A percentile compares a stretch with the other conserved stretches of the same genome.
Conservation (phyloP, 2,113 vertebrate genomes). For the Tragelaphus imberbis region DNA sequence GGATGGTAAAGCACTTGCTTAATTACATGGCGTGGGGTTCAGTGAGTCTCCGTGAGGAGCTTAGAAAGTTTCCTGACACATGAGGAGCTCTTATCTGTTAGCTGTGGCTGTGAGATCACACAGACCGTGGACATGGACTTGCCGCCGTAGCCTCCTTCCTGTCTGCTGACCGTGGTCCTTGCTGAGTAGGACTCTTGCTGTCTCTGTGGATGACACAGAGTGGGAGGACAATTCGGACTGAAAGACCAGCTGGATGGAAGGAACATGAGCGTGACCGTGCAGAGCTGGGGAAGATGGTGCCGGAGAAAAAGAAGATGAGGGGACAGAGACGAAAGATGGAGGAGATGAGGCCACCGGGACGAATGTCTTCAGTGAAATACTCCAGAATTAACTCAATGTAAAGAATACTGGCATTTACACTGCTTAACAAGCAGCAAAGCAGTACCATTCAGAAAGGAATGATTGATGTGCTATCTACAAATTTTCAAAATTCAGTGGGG, state of each 20-base stretch:
- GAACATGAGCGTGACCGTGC: fast-evolving
- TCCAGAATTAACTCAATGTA: fast-evolving
- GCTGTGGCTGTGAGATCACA: fast-evolving
- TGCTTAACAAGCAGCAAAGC: neutral
- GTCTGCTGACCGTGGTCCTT: fast-evolving
- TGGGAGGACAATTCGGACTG: fast-evolving
- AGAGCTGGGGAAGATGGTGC: fast-evolving
- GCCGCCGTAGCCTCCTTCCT: fast-evolving
- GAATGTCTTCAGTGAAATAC: fast-evolving
- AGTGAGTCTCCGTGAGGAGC: fast-evolving
- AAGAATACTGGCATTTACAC: fast-evolving
- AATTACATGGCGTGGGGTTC: fast-evolving
- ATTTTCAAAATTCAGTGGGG: too few relatives aligned
- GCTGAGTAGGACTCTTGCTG: fast-evolving
- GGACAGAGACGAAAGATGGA: fast-evolving
- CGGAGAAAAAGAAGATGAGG: fast-evolving
- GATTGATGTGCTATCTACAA: fast-evolving
- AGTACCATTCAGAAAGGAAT: too few relatives aligned
- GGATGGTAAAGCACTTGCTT: fast-evolving
- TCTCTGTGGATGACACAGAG: neutral
- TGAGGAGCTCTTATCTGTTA: fast-evolving
- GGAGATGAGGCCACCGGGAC: neutral
- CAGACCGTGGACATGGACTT: fast-evolving
- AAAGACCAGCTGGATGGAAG: fast-evolving
- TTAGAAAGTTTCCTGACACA: fast-evolving